Percentiles rank a stretch among this genome's conserved stretches.
Evolutionary conservation across 2,797 vertebrate genomes (phyloP).

Genomic region (Rhinoraja longicauda): DNA sequence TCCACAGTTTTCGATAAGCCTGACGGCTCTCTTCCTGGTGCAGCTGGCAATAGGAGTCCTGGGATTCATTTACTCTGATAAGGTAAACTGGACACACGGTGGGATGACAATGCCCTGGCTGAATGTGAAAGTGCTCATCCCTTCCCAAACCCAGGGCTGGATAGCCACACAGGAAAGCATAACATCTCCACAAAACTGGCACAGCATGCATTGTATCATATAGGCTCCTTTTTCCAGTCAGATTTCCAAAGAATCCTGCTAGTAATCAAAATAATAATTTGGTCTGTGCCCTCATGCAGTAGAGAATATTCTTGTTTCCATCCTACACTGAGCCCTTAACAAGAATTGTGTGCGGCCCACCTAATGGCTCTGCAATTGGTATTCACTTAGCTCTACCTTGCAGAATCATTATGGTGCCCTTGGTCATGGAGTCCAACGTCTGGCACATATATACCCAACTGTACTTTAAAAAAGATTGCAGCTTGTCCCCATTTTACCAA

Average conservation of each 20-base stretch:
- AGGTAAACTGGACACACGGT: constrained; percentile 52
- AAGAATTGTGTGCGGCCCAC: neutral
- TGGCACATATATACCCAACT: no score
- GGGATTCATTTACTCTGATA: constrained; percentile 66
- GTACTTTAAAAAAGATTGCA: no score
- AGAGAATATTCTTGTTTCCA: neutral
- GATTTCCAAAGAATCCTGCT: neutral
- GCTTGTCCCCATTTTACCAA: no score
- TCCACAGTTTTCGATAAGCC: constrained; percentile 62
- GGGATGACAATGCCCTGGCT: neutral
- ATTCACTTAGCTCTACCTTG: no score
- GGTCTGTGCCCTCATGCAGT: neutral
- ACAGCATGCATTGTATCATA: neutral
- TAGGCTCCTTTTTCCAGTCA: neutral
- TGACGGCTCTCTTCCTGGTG: constrained; percentile 64
- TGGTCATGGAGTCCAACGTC: no score
- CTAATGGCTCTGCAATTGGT: neutral
- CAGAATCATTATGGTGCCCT: no score
- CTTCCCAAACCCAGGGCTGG: neutral
- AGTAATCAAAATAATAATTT: neutral
- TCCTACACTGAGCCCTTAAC: neutral
- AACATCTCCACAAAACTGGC: neutral
- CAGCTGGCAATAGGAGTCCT: constrained; percentile 63
- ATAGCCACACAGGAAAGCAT: neutral
- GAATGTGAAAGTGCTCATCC: neutral